Base-by-base conservation (phyloP, 2,888 invertebrate genomes). In the Acleris literana region DNA sequence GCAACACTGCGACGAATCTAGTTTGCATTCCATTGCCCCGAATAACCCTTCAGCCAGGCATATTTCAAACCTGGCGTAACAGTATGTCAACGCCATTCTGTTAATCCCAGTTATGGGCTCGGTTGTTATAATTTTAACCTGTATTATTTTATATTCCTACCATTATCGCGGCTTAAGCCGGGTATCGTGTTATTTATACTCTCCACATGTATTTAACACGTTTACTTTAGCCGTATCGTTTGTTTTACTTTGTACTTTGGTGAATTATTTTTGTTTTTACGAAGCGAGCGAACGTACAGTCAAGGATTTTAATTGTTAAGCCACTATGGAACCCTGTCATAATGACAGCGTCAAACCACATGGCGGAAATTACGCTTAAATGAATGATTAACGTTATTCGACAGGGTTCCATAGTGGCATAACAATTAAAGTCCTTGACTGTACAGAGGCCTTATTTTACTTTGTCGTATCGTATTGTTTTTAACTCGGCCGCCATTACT, bases 71-170 rank as follows among this genome's bases (percentile, higher is more conserved):
- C 69, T 70, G 76, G 72, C 77, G 81, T 79, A 78, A 79, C 80
- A 75, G 77, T 78, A 74, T 83, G 86, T 87, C 88, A 86, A 80
- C 87, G 82, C 76, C 71, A 74, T 76, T 73, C 77, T 69, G 73
- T 78, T 87, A 87, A 87, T 86, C 87, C 86, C 66, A 72, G 84
- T 86, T 85, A 87, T 84, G 84, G 81, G 71, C 70, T 66, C 69
- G 66, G 69, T 66, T 71, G 84, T 83, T 84, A 84, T 84, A 87
- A 87, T 85, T 87, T 86, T 84, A 87, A 85, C 84, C 83, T 81
- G 79, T 77, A 83, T 86, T 86, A 85, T 85, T 82, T 87, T 86
- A 86, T 83, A 86, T 81, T 81, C 75, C 71, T 69, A 70, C 79
- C 82, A 84, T 87, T 83, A 85, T 80, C 79, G 73, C 69, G 79